phyloP scores from a whole-genome alignment of 2,113 vertebrate species.

The Python bivittatus region DNA sequence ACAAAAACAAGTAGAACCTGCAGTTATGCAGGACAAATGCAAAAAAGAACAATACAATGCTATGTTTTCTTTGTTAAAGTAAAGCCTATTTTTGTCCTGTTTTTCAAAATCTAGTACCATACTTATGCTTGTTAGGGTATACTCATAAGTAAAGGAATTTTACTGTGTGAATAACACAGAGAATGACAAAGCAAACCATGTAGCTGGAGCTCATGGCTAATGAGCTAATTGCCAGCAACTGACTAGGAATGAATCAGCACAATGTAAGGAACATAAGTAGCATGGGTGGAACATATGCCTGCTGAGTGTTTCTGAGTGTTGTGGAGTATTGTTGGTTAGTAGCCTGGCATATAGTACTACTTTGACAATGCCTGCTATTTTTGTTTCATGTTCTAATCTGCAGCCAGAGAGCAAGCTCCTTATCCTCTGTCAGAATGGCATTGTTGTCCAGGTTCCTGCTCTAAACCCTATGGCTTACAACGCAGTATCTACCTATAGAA shows the following conservation, averaged over 20 bases:
- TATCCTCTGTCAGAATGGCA: conserved; percentile 84
- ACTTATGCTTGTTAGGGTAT: too few species aligned
- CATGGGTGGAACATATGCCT: too few species aligned
- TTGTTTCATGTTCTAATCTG: conserved; percentile 48
- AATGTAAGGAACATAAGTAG: too few species aligned
- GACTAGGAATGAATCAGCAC: too few species aligned
- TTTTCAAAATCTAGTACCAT: not conserved
- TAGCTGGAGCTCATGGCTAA: too few species aligned
- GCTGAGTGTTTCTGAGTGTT: too few species aligned
- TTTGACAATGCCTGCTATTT: conserved; percentile 10
- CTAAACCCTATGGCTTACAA: conserved; percentile 63
- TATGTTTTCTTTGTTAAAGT: not conserved
- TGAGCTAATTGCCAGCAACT: too few species aligned
- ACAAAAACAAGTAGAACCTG: not conserved
- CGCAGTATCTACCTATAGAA: conserved; percentile 73
- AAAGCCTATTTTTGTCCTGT: not conserved
- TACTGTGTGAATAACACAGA: too few species aligned
- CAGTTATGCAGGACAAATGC: not conserved
- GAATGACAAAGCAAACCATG: too few species aligned
- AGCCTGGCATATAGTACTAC: too few species aligned
- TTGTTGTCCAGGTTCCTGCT: conserved; percentile 79
- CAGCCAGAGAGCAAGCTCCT: conserved; percentile 81
- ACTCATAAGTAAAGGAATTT: too few species aligned
- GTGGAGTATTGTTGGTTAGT: too few species aligned
- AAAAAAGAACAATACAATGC: not conserved